Evolutionary conservation across 2,113 vertebrate genomes (phyloP), one percentile per base, ranked within the genome.

Genomic region (Triplophysa rosa): DNA sequence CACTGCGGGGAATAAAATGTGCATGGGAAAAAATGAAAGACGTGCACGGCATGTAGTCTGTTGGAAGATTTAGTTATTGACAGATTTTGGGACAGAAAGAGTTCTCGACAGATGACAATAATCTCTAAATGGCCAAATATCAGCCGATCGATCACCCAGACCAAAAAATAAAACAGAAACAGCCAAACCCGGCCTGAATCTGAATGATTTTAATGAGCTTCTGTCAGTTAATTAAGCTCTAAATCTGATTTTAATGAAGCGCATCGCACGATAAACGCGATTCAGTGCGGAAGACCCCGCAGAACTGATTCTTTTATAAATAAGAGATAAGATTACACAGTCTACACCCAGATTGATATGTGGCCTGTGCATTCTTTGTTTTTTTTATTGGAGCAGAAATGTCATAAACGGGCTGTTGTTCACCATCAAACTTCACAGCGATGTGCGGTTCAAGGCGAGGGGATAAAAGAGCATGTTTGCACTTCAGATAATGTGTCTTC

Each of bases 361-460:
- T 6, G 29, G 26, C 26, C 17, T 58, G 52, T 12, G 8, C 24
- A 4, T 47, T 37, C 26, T 72, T 59, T 24, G 70, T 21, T 73
- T 71, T 61, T 71, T 61, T 42, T 37, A 1, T 33, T 42, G 33
- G 33, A 29, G 33, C 70, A 61, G 33, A 73, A 73, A 59, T 40
- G n/a, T 37, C 70, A 59, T 73, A 59, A 73, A 73, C 24, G 70
- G 8, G 70, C 70, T 17, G 70, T 73, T 73, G n/a, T 56, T 73
- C 54, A 16, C 23, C 12, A 40, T 72, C 23, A 59, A 71, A 16
- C 14, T 59, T 1, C 59, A 42, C 52, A 23, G 49, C 3, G 54
- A 16, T 59, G 17, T 56, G 52, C 2, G 14, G 33, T 61, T 21
- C 54, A 72, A 23, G 11, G 13, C 29, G 40, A n/a, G 12, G 23